Evolutionary conservation across 2,888 invertebrate species (phyloP).

Genomic region (Machimus atricapillus): DNA sequence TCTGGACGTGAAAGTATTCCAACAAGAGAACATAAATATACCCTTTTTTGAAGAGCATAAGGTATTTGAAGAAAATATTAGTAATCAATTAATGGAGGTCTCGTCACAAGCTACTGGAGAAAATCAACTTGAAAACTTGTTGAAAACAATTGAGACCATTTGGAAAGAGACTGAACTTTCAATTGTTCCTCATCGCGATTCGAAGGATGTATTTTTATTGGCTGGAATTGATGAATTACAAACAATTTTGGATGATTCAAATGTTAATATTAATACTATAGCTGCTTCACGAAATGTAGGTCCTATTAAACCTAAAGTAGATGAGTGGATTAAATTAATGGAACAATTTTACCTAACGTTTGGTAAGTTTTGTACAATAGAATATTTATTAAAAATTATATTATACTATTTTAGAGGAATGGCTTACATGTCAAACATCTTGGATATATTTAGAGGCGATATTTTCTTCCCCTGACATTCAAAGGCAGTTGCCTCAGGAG

Average conservation of each 20-base stretch:
- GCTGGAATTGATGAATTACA: constrained; percentile 88
- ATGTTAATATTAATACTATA: constrained; percentile 85
- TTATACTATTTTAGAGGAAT: constrained; percentile 71
- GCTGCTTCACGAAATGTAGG: constrained; percentile 85
- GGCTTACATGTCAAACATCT: constrained; percentile 87
- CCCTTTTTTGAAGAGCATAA: constrained; percentile 73
- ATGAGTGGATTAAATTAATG: constrained; percentile 80
- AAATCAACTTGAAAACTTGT: constrained; percentile 77
- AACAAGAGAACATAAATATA: constrained; percentile 73
- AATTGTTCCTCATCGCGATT: constrained; percentile 79
- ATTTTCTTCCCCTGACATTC: constrained; percentile 93
- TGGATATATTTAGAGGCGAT: constrained; percentile 96
- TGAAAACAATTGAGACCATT: constrained; percentile 83
- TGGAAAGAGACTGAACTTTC: constrained; percentile 84
- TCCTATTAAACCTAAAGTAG: constrained; percentile 81
- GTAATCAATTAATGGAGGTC: constrained; percentile 80
- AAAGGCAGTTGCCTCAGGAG: constrained; percentile 89
- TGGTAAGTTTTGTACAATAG: constrained; percentile 63
- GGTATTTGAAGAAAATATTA: constrained; percentile 71
- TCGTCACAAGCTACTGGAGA: constrained; percentile 90
- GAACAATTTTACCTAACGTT: constrained; percentile 84
- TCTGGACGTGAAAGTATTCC: constrained; percentile 75
- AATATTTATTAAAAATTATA: not conserved
- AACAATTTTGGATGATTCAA: constrained; percentile 81
- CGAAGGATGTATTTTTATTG: constrained; percentile 82